Evolutionary conservation across 2,888 invertebrate species (phyloP), one percentile per base, ranked within the genome.

Genomic region (Iphiclides podalirius): DNA sequence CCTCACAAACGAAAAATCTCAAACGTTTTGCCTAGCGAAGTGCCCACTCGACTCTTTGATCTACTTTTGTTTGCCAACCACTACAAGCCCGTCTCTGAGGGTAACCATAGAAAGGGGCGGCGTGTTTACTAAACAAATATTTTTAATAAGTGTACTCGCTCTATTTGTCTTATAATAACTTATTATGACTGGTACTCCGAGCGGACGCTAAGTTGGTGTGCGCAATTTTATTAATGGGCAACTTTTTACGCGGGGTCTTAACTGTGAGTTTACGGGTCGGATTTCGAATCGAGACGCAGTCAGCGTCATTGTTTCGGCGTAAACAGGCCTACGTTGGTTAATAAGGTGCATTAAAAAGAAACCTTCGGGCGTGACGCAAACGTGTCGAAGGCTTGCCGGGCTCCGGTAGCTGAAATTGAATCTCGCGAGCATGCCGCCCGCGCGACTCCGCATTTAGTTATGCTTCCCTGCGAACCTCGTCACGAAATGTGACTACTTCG

Each of bases 361-460:
- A 70, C 67, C 63, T 60, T 53, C 57, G 55, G 59, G 67, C n/a
- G n/a, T n/a, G n/a, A n/a, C n/a, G n/a, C n/a, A n/a, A n/a, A n/a
- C 70, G 65, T 71, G 70, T 52, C 64, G 56, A 60, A 57, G 44
- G 48, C 38, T 52, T 23, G 54, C 46, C 51, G 51, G 65, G 62
- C 65, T 75, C 75, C 74, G 70, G 73, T 79, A 69, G 77, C 79
- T 76, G 83, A 76, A 86, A 84, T 77, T 72, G 71, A 82, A 86
- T 74, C 72, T 71, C 64, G 60, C 64, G 66, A 61, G 80, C 85
- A 86, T 83, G 85, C 79, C 70, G 64, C 47, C 59, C 58, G 64
- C 62, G 53, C 61, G 56, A 64, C 58, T 53, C 57, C 52, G 68
- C 78, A 54, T 82, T 87, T 87, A 78, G 86, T 75, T 75, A 73